phyloP scores from a whole-genome alignment of 1,140 invertebrate species.

The Trichoplusia ni region DNA sequence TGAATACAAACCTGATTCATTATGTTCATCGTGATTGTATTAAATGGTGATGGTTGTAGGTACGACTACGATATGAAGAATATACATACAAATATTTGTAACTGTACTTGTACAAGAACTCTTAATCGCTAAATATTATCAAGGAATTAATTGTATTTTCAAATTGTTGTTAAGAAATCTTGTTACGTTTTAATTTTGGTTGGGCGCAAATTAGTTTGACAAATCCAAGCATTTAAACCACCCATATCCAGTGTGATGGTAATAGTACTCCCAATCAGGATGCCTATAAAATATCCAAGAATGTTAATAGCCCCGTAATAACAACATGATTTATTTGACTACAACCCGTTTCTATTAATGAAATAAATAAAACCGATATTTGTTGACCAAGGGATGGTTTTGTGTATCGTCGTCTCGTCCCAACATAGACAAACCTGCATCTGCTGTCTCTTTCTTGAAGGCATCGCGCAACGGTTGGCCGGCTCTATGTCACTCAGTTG shows the following conservation, averaged over 20 bases:
- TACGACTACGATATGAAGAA: too few relatives aligned
- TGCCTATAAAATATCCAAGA: slow-evolving; percentile 33
- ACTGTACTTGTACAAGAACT: too few relatives aligned
- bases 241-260: not conserved
- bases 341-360: slow-evolving; percentile 55
- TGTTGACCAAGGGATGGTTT: slow-evolving; percentile 50
- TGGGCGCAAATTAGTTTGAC: too few relatives aligned
- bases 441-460: slow-evolving; percentile 25
- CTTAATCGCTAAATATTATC: too few relatives aligned
- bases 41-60: too few relatives aligned
- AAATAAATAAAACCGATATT: slow-evolving; percentile 55
- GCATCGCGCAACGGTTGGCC: slow-evolving; percentile 50
- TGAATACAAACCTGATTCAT: too few relatives aligned
- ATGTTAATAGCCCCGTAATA: slow-evolving; percentile 47
- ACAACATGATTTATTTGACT: slow-evolving; percentile 45
- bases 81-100: too few relatives aligned
- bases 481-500: slow-evolving; percentile 62
- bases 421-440: not conserved
- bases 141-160: too few relatives aligned
- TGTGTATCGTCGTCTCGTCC: slow-evolving; percentile 8
- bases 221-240: too few relatives aligned
- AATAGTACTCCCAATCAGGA: slow-evolving; percentile 1
- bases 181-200: too few relatives aligned
- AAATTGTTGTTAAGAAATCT: too few relatives aligned
- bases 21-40: too few relatives aligned